These are phyloP conservation scores for Epinephelus lanceolatus DNA, from an alignment of 2,113 vertebrate species.

Conservation along the genomic window DNA sequence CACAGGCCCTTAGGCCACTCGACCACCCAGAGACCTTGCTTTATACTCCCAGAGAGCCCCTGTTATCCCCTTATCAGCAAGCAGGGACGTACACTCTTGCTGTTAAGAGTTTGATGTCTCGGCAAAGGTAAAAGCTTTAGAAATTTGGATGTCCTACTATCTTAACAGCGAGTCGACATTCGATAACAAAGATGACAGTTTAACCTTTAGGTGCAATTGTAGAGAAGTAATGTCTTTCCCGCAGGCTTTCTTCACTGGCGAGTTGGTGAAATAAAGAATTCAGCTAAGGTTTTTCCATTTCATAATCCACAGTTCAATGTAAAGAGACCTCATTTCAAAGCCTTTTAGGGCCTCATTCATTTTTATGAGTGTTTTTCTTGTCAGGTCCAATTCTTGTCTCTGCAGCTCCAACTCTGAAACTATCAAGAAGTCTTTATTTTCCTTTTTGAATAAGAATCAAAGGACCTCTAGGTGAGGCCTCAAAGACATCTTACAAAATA, in stretches of 20 bases:
- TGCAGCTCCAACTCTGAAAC: conserved; percentile 58
- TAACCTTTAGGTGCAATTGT: conserved; percentile 48
- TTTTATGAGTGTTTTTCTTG: conserved; percentile 83
- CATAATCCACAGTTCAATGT: conserved; percentile 63
- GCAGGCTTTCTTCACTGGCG: conserved; percentile 23
- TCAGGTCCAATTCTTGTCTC: conserved; percentile 78
- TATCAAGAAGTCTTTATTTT: conserved; percentile 80
- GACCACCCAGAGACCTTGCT: conserved; percentile 62
- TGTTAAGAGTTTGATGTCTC: conserved; percentile 62
- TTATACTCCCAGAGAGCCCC: conserved; percentile 61
- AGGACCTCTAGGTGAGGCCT: conserved; percentile 72
- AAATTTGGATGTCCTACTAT: conserved; percentile 43
- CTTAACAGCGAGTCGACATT: conserved; percentile 40
- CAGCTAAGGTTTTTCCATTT: conserved; percentile 50
- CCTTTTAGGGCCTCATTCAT: conserved; percentile 74
- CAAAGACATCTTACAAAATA: conserved; percentile 80
- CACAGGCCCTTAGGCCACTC: conserved; percentile 68
- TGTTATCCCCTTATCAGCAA: conserved; percentile 75
- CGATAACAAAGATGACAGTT: conserved; percentile 42
- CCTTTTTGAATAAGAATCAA: conserved; percentile 77
- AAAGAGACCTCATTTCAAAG: conserved; percentile 63
- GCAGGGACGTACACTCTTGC: conserved; percentile 37
- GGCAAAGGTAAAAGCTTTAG: conserved; percentile 66
- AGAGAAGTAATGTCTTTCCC: conserved; percentile 22
- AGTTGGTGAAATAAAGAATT: conserved; percentile 44